These are phyloP conservation scores for Pseudococcus viburni DNA, from an alignment of 2,888 invertebrate genomes.

Conservation along the genomic window DNA sequence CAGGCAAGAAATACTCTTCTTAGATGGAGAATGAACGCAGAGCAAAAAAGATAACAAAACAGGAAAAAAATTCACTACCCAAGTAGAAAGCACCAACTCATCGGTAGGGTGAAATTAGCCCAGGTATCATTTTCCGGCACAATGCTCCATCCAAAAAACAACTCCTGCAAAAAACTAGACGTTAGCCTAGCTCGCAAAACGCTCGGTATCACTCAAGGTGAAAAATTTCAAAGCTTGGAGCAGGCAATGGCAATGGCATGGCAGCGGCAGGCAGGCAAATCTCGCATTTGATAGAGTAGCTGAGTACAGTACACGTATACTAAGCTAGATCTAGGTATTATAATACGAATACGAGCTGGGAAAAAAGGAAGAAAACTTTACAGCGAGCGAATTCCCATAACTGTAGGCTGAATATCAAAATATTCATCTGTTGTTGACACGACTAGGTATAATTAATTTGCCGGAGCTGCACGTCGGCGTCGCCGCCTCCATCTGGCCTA, in stretches of 20 bases:
- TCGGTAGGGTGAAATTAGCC: too few relatives aligned
- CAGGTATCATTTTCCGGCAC: too few relatives aligned
- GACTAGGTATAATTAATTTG: constrained; percentile 40
- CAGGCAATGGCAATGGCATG: too few relatives aligned
- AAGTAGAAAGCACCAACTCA: too few relatives aligned
- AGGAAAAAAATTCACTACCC: too few relatives aligned
- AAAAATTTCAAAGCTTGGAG: neutral
- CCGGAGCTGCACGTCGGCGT: neutral
- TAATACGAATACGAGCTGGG: neutral
- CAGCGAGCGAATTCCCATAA: constrained; percentile 32
- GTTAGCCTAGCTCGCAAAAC: neutral
- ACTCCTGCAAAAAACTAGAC: neutral
- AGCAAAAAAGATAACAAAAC: too few relatives aligned
- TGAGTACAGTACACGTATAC: neutral
- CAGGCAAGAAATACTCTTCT: too few relatives aligned
- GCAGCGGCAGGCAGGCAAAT: neutral
- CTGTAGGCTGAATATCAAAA: constrained; percentile 34
- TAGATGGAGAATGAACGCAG: too few relatives aligned
- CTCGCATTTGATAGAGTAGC: neutral
- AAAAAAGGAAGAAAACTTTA: constrained; percentile 16
- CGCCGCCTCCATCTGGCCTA: neutral
- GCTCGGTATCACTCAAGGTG: constrained; percentile 1
- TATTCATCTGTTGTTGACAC: constrained; percentile 44
- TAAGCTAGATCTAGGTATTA: neutral
- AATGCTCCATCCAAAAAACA: neutral